Base-by-base conservation (phyloP, 92 coral and sea anemone genomes). In the Porites evermanni region DNA sequence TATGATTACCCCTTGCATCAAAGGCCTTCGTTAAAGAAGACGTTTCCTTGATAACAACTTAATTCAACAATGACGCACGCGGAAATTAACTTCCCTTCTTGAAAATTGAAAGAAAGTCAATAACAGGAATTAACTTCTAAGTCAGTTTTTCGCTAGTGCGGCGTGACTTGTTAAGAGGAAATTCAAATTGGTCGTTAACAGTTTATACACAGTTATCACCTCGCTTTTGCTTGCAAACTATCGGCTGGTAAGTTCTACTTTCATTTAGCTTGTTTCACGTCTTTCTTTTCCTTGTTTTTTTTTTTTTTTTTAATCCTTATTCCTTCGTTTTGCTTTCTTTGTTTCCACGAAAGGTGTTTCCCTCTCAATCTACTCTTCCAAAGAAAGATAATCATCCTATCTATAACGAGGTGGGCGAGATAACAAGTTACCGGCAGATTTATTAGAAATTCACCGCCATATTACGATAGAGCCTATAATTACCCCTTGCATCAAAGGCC, bases 51-150 rank as follows among this genome's bases (percentile, higher is more conserved):
- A 9, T 58, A 10, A 70, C 56, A 81, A 58, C 69, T 60, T 53
- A 70, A 70, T 70, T 70, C 58, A 1, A 72, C 72, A 21, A 6
- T 81, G 70, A 47, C 70, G 10, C 24, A 44, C 23, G 52, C 61
- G 79, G 79, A 47, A 21, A 56, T 72, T 83, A 72, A 73, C 61
- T 75, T 83, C 72, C 26, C 72, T 17, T 79, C 12, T 74, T 53
- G 8, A 63, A 83, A 38, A 47, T 53, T 72, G 72, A 83, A 83
- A 23, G 72, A 24, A 26, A 53, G 26, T 72, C 64, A 83, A 83
- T 83, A 44, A 74, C 18, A 8, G 26, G 53, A 72, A 83, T 72
- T 83, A 74, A 72, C 67, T 38, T 19, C 20, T 19, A 50, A 2
- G 24, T 5, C 72, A 26, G 24, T 24, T 10, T 14, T 60, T 24